These are phyloP conservation scores for Stenodema calcarata DNA, from an alignment of 2,888 invertebrate genomes.

Conservation along the genomic window DNA sequence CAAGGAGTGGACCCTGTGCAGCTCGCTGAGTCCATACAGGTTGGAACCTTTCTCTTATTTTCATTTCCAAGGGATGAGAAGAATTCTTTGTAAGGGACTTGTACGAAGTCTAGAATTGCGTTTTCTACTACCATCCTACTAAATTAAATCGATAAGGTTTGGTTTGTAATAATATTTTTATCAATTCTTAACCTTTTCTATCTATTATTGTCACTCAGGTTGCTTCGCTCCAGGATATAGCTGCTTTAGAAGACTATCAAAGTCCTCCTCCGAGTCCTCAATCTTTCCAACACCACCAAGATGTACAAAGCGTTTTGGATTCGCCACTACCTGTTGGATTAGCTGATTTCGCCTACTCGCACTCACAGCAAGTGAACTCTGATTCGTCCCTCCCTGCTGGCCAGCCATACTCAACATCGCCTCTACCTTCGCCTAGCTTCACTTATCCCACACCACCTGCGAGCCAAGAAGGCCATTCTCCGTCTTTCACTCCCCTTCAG, in stretches of 20 bases:
- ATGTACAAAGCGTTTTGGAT: conserved; percentile 78
- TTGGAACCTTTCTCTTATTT: conserved; percentile 51
- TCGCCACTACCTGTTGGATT: conserved; percentile 80
- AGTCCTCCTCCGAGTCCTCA: conserved; percentile 58
- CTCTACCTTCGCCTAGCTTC: conserved; percentile 71
- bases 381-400: conserved; percentile 61
- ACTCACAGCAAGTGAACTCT: conserved; percentile 61
- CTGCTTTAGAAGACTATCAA: conserved; percentile 63
- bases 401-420: conserved; percentile 60
- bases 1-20: conserved; percentile 73
- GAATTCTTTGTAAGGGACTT: not conserved
- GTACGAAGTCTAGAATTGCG: conserved; percentile 47
- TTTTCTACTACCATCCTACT: too few relatives aligned
- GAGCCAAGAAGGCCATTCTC: conserved; percentile 82
- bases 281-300: conserved; percentile 68
- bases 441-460: conserved; percentile 88
- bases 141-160: too few relatives aligned
- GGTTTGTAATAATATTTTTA: too few relatives aligned
- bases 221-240: conserved; percentile 63
- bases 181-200: too few relatives aligned
- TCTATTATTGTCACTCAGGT: conserved; percentile 58
- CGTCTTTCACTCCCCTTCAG: conserved; percentile 62
- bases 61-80: too few relatives aligned
- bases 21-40: conserved; percentile 63
- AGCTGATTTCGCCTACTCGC: conserved; percentile 78